Percentiles rank a stretch among this genome's conserved stretches.
Conservation (phyloP, 2,888 invertebrate species). For the Leptothorax acervorum region DNA sequence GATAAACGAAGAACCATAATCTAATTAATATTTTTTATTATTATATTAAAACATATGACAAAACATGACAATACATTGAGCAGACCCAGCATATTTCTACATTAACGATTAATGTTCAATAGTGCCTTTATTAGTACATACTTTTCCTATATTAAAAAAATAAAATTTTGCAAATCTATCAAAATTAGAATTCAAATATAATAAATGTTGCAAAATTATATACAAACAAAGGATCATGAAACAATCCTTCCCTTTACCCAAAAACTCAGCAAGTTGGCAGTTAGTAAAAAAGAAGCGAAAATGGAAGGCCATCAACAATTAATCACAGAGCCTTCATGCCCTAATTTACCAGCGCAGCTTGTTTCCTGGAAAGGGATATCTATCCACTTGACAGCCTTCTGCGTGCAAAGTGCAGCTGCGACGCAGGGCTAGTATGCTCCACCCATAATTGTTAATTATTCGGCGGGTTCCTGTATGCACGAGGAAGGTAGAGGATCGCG, state of each 20-base stretch:
- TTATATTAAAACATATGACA: not conserved
- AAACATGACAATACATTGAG: not conserved
- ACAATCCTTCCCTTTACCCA: not conserved
- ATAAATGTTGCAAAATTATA: not conserved
- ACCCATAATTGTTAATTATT: slow-evolving; percentile 79
- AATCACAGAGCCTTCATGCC: slow-evolving; percentile 42
- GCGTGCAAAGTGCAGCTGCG: slow-evolving; percentile 73
- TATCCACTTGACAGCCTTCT: slow-evolving; percentile 53
- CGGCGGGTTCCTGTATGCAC: slow-evolving; percentile 50
- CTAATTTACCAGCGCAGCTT: slow-evolving; percentile 48
- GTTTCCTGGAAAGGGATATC: slow-evolving; percentile 65
- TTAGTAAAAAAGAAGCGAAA: slow-evolving; percentile 12
- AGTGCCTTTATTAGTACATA: not conserved
- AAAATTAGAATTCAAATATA: not conserved
- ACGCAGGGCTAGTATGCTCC: slow-evolving; percentile 56
- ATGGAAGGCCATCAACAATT: slow-evolving; percentile 34
- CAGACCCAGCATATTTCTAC: not conserved
- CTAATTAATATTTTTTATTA: not conserved
- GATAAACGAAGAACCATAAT: not conserved
- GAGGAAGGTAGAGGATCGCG: slow-evolving; percentile 44
- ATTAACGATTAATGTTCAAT: not conserved
- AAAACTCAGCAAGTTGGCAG: not conserved
- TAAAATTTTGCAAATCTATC: not conserved
- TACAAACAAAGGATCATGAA: not conserved
- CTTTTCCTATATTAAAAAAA: not conserved